These are phyloP conservation scores for Xanthorhoe designata DNA, from an alignment of 2,888 invertebrate species.

Conservation along the genomic window DNA sequence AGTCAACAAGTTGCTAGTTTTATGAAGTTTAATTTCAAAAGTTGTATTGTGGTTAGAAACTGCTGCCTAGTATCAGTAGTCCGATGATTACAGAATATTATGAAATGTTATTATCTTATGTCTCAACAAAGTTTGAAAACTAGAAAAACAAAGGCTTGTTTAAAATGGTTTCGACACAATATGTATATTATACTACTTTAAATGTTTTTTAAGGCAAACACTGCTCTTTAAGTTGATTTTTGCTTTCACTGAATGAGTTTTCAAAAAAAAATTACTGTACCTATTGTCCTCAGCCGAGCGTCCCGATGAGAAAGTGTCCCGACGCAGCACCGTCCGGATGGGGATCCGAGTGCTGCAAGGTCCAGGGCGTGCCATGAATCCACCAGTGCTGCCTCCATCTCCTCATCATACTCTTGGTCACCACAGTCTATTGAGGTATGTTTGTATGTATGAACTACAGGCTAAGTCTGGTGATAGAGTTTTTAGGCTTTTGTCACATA, in stretches of 20 bases:
- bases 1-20: not conserved
- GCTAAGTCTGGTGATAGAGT: too few species aligned
- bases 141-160: too few species aligned
- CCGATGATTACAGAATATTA: too few species aligned
- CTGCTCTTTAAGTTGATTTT: too few species aligned
- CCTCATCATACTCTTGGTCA: constrained; percentile 68
- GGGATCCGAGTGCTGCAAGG: constrained; percentile 93
- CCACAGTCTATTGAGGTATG: constrained; percentile 68
- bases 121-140: too few species aligned
- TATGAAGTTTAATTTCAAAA: not conserved
- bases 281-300: constrained; percentile 88
- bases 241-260: too few species aligned
- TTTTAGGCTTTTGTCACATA: too few species aligned
- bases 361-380: constrained; percentile 72
- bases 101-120: not conserved
- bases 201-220: too few species aligned
- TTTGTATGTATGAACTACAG: not conserved
- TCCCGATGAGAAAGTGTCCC: constrained; percentile 92
- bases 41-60: not conserved
- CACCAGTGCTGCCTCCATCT: constrained; percentile 61
- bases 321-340: constrained; percentile 93
- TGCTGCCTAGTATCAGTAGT: too few species aligned
- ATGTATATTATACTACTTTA: too few species aligned
- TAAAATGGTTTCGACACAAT: too few species aligned
- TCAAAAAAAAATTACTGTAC: too few species aligned